These are phyloP conservation scores for Villa cingulata DNA, from an alignment of 2,888 invertebrate genomes.

Conservation along the genomic window DNA sequence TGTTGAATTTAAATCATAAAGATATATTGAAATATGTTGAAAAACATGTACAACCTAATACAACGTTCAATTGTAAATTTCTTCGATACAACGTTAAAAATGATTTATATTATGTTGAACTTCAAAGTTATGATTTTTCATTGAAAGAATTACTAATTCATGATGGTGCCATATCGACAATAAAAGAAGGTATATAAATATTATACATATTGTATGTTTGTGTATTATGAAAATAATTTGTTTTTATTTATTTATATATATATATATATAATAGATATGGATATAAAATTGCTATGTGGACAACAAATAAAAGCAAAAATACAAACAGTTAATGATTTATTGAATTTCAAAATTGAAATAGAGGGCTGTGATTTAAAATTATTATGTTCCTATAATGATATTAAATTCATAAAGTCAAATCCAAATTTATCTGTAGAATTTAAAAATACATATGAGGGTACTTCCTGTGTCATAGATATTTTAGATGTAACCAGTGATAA, in stretches of 20 bases:
- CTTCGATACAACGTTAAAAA: conserved; percentile 19
- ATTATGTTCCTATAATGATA: conserved; percentile 31
- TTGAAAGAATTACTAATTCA: conserved; percentile 24
- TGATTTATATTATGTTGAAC: conserved; percentile 25
- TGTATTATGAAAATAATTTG: too few species aligned
- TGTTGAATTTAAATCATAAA: conserved; percentile 39
- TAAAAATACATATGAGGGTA: conserved; percentile 37
- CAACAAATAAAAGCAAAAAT: too few species aligned
- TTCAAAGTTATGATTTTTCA: conserved; percentile 27
- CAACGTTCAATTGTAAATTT: conserved; percentile 28
- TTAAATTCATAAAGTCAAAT: conserved; percentile 31
- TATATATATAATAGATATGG: too few species aligned
- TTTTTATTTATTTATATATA: neutral
- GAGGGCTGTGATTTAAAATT: conserved; percentile 30
- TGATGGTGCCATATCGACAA: conserved; percentile 25
- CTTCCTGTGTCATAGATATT: conserved; percentile 28
- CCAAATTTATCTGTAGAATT: conserved; percentile 34
- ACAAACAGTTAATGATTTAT: too few species aligned
- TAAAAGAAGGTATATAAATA: conserved; percentile 20
- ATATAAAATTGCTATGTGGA: too few species aligned
- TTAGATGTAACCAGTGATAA: neutral
- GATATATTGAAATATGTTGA: conserved; percentile 33
- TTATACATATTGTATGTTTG: too few species aligned
- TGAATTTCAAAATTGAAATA: conserved; percentile 28
- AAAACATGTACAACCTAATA: conserved; percentile 27